These are phyloP conservation scores for Phania funesta DNA, from an alignment of 2,888 invertebrate genomes.

Conservation along the genomic window DNA sequence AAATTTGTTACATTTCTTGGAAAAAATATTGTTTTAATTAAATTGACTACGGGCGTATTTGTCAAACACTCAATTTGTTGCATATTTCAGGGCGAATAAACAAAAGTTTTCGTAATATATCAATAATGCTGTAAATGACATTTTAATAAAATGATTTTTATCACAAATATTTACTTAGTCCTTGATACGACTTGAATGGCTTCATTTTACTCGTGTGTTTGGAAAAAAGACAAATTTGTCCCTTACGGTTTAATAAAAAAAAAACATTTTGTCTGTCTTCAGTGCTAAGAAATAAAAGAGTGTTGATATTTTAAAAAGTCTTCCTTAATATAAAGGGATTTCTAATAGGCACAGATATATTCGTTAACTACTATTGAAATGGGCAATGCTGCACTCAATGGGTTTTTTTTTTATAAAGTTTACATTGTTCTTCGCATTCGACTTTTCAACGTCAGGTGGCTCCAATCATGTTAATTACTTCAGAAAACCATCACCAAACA, in stretches of 20 bases:
- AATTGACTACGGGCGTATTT: constrained; percentile 1
- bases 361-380: too few species aligned
- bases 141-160: constrained; percentile 69
- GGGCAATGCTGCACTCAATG: too few species aligned
- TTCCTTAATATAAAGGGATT: too few species aligned
- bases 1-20: background rate
- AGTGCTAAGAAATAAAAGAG: too few species aligned
- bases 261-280: background rate
- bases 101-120: constrained; percentile 8
- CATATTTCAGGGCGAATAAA: background rate
- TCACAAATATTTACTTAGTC: constrained; percentile 54
- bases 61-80: constrained; percentile 25
- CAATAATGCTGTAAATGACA: constrained; percentile 70
- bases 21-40: background rate
- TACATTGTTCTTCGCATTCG: too few species aligned
- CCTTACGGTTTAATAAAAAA: background rate
- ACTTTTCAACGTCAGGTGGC: too few species aligned
- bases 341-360: too few species aligned
- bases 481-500: too few species aligned
- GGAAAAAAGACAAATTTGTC: background rate
- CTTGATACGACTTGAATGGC: background rate
- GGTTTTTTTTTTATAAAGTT: too few species aligned
- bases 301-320: too few species aligned
- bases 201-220: background rate
- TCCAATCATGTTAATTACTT: too few species aligned